phyloP scores from a whole-genome alignment of 2,888 invertebrate species.

The Hemistola chrysoprasaria region DNA sequence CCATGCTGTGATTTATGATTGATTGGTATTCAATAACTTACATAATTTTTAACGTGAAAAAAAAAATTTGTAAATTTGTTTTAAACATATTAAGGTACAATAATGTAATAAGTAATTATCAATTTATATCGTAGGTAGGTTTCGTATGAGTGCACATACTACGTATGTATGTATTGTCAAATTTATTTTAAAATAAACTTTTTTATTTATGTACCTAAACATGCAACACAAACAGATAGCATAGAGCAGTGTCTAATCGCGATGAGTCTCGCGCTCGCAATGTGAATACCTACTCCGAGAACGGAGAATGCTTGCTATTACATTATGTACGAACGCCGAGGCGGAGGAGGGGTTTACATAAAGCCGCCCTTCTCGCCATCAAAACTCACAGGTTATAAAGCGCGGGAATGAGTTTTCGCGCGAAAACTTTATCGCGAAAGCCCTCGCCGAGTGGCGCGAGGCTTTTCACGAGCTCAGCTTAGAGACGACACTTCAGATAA shows the following conservation, averaged over 20 bases:
- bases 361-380: conserved; percentile 50
- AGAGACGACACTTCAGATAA: conserved; percentile 27
- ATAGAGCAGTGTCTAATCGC: conserved; percentile 38
- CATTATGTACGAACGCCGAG: conserved; percentile 55
- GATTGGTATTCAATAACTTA: conserved; percentile 5
- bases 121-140: too few relatives aligned
- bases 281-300: conserved; percentile 49
- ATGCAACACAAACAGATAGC: too few relatives aligned
- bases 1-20: conserved; percentile 16
- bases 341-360: conserved; percentile 46
- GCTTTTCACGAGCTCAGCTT: conserved; percentile 55
- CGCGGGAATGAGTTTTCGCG: conserved; percentile 77
- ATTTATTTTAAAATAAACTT: too few relatives aligned
- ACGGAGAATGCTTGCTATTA: conserved; percentile 45
- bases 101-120: too few relatives aligned
- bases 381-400: conserved; percentile 69
- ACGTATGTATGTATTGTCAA: too few relatives aligned
- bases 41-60: conserved; percentile 7
- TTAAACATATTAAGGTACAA: neutral
- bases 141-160: too few relatives aligned
- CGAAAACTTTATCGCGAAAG: conserved; percentile 69
- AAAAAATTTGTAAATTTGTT: conserved; percentile 1
- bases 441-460: conserved; percentile 42
- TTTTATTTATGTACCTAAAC: too few relatives aligned
- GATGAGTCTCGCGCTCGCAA: conserved; percentile 50